Base-by-base conservation (phyloP, 2,888 invertebrate species). In the Neocrepidodera transversa region DNA sequence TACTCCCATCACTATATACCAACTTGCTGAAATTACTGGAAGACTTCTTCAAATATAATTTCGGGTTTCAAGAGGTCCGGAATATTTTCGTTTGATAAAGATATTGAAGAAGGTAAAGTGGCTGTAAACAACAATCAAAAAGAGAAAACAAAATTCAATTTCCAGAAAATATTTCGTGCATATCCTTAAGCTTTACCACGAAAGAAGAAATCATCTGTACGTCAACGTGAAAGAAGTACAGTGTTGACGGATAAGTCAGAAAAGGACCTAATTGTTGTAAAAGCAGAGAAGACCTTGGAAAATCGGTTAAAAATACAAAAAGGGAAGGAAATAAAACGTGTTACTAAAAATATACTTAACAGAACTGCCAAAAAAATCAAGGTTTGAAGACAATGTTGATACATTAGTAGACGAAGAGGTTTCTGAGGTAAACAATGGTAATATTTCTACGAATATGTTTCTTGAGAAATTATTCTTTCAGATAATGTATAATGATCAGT, bases 161-260 rank as follows among this genome's bases (percentile, higher is more conserved):
- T n/a, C n/a, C n/a, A 32, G n/a, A n/a, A 11, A 48, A 48, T 48
- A 48, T 48, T 48, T 32, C 48, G 48, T 48, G 48, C 32, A 32
- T 17, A 20, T 48, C 32, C 32, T 17, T 17, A 32, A 32, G 32
- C 48, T 48, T 16, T 32, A 48, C 48, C 48, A 32, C 16, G 48
- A 32, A 48, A 48, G 16, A 48, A 48, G 35, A 48, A 48, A 32
- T 30, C 17, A 48, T 48, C 48, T 32, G 35, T 14, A 48, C 20
- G 11, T 18, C 32, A 49, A 32, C 32, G n/a, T n/a, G n/a, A n/a
- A n/a, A n/a, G n/a, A n/a, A n/a, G n/a, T n/a, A n/a, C n/a, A n/a
- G n/a, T n/a, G n/a, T n/a, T n/a, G n/a, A n/a, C n/a, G n/a, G n/a
- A n/a, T n/a, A n/a, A n/a, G n/a, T n/a, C n/a, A n/a, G 18, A 43